A percentile compares a stretch with the other conserved stretches of the same genome.
phyloP scores from a whole-genome alignment of 2,797 vertebrate genomes.

The Kryptopterus vitreolus region DNA sequence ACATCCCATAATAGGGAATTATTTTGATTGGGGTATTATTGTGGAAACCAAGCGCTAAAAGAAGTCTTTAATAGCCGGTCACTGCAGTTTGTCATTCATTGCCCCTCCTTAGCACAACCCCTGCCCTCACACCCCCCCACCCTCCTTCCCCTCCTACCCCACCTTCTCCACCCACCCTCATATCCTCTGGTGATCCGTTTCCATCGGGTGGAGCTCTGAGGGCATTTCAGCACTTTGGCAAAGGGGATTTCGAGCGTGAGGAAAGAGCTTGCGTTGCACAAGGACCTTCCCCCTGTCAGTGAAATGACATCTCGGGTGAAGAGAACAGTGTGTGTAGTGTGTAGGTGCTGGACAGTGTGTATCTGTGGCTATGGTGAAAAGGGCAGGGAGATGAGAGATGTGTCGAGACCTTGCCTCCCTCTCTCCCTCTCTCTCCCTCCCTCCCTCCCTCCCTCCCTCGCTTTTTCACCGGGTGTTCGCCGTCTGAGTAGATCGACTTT shows the following conservation, averaged over 20 bases:
- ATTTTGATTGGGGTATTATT: constrained; percentile 55
- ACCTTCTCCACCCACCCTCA: too few species aligned
- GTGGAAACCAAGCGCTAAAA: constrained; percentile 47
- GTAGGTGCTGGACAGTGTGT: constrained; percentile 31
- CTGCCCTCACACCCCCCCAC: too few species aligned
- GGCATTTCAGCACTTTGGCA: constrained; percentile 43
- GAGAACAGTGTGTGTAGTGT: constrained; percentile 56
- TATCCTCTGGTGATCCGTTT: constrained; percentile 21
- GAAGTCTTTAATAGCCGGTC: not conserved
- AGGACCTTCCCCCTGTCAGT: constrained; percentile 29
- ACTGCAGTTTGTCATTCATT: constrained; percentile 19
- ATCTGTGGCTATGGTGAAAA: constrained; percentile 23
- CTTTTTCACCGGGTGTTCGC: constrained; percentile 2
- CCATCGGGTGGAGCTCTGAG: not conserved
- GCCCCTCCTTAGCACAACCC: constrained; percentile 9
- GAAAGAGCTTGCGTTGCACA: constrained; percentile 47
- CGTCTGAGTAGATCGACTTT: not conserved
- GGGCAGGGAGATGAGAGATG: constrained; percentile 32
- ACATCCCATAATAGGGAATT: constrained; percentile 43
- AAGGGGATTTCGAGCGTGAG: constrained; percentile 29
- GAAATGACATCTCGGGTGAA: constrained; percentile 20
- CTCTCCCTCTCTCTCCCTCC: constrained; percentile 10
- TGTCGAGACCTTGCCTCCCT: constrained; percentile 5
- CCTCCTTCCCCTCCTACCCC: too few species aligned
- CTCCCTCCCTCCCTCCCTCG: constrained; percentile 8